Evolutionary conservation across 2,113 vertebrate species (phyloP), one percentile per base, ranked within the genome.

Genomic region (Bambusicola thoracicus): DNA sequence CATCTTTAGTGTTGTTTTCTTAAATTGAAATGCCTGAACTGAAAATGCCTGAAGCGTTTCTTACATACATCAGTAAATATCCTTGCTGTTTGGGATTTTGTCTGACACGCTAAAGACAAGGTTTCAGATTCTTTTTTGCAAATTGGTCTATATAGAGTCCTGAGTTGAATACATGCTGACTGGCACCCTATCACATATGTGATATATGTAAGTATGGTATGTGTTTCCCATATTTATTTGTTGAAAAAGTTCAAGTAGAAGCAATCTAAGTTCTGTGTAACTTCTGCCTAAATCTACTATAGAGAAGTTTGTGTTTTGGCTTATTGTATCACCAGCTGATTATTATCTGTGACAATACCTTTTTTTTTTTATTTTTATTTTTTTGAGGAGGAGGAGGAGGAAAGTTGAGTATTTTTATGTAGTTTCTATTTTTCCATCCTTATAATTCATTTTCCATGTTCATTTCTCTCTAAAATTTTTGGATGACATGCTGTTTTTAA

Each of bases 201-300:
- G 21, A 46, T 13, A n/a, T 1, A 3, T 1, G 2, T 24, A 7
- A 32, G 29, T 25, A 2, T 25, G 49, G 18, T 8, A n/a, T 51
- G 1, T 1, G 13, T 25, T 81, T 41, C 61, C 24, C 5, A 19
- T n/a, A 17, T 30, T 38, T 21, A 10, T 24, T 36, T 8, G 14
- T 15, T 19, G 2, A 16, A 15, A 55, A 48, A 61, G 4, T 49
- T 76, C 27, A 46, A 68, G 25, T 70, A 56, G 40, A 19, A 80
- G 14, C 19, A 41, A 5, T 8, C 5, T 24, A 4, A 66, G 44
- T 11, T 73, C 14, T 11, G 13, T 32, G 56, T 51, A 8, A 17
- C 17, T 49, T 32, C 41, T 90, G 56, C 32, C 34, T 10, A 0
- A 3, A 2, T 24, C n/a, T 7, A 5, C 29, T 9, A 40, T 20